Evolutionary conservation across 2,888 invertebrate genomes (phyloP).

Genomic region (Tetrapedia diversipes): DNA sequence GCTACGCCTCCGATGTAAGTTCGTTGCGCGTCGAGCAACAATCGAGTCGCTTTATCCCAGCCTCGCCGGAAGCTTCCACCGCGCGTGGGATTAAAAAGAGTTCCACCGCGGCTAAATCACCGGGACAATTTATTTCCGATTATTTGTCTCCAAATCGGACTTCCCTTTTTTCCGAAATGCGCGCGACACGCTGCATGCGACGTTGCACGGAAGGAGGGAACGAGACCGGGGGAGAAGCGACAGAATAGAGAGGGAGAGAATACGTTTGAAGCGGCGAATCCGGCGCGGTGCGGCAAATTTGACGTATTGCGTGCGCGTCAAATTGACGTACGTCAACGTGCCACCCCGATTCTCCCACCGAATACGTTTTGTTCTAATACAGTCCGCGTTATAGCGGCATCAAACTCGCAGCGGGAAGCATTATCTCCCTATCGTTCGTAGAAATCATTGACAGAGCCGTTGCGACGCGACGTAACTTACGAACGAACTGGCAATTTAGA

Average conservation of each 20-base stretch:
- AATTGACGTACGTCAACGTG: slow-evolving; percentile 62
- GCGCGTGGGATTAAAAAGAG: slow-evolving; percentile 28
- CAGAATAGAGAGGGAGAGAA: background rate
- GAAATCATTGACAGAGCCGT: slow-evolving; percentile 17
- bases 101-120: too few species aligned
- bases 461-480: background rate
- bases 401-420: slow-evolving; percentile 29
- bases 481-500: slow-evolving; percentile 2
- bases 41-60: slow-evolving; percentile 19
- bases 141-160: too few species aligned
- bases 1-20: slow-evolving; percentile 2
- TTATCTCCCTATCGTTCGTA: slow-evolving; percentile 37
- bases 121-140: too few species aligned
- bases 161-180: too few species aligned
- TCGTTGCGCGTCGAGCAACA: slow-evolving; percentile 22
- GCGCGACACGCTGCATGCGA: too few species aligned
- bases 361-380: slow-evolving; percentile 60
- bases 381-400: slow-evolving; percentile 52
- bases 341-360: slow-evolving; percentile 38
- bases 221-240: background rate
- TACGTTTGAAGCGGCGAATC: slow-evolving; percentile 41
- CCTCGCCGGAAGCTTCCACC: too few species aligned
- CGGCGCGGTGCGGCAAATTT: slow-evolving; percentile 57
- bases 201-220: background rate
- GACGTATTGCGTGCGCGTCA: slow-evolving; percentile 63